Base-by-base conservation (phyloP, 2,888 invertebrate genomes). In the Sinhomidia bicolor region DNA sequence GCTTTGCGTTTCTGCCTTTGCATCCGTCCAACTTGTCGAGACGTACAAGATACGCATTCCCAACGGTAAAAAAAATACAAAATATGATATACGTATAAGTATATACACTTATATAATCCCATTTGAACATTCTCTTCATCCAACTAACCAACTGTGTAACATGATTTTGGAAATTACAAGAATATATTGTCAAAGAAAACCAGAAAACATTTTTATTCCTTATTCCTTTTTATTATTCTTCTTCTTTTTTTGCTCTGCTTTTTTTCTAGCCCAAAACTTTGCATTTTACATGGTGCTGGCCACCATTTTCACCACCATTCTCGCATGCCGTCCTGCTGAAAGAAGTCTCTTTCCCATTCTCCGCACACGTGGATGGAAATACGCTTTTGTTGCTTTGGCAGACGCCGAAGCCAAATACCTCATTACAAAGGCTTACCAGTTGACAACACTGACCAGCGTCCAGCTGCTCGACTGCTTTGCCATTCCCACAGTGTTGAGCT, bases 371-470 rank as follows among this genome's bases (percentile, higher is more conserved):
- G 96, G 96, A 93, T 97, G 96, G 96, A 95, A 97, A 92, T 96
- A 97, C 92, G 94, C 97, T 89, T 94, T 97, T 91, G 95, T 97
- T n/a, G 96, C 97, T 41, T 94, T 96, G 76, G 95, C 97, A 89
- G 97, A 98, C 93, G 97, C 98, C n/a, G 97, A 97, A 94, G 97
- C 97, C 6, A 96, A 96, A 93, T 97, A 96, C 93, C 94, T 97
- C 89, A 95, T 97, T 89, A 96, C 97, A n/a, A 95, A 96, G 93
- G 97, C 97, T 0, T 97, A 97, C 94, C 95, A 95, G 92, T 96
- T 95, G 93, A 96, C 96, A 9, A 96, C 95, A 89, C 94, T 96
- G 85, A 96, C 96, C 60, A 96, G 96, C 93, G 95, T 96, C 91
- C 85, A 84, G 96, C 94, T 98, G 93, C 94, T 98, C 92, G 97